Conservation (phyloP, 2,797 vertebrate species). For the Macropodus opercularis region DNA sequence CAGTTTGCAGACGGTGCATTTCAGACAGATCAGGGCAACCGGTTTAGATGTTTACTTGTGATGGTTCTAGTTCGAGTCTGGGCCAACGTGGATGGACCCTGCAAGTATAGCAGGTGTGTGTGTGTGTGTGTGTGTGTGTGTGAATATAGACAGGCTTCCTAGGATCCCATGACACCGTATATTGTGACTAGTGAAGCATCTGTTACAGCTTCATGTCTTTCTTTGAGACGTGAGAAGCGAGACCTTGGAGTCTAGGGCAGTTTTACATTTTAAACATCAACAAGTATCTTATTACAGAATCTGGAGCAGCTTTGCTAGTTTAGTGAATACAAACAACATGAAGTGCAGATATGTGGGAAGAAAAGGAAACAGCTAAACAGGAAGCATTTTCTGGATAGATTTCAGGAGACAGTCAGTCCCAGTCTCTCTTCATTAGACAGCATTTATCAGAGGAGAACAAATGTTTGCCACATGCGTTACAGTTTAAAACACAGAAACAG, state of each 20-base stretch:
- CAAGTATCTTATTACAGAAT: not conserved
- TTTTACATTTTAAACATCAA: not conserved
- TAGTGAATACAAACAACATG: not conserved
- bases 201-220: slow-evolving; percentile 7
- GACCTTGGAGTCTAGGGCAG: not conserved
- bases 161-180: slow-evolving; percentile 11
- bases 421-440: slow-evolving; percentile 5
- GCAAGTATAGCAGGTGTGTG: no score
- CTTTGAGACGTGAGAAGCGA: not conserved
- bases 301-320: not conserved
- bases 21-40: not conserved
- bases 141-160: slow-evolving; percentile 1
- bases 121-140: not conserved
- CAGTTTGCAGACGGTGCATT: not conserved
- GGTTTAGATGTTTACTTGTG: not conserved
- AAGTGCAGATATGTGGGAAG: slow-evolving; percentile 6
- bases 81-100: no score
- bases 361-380: slow-evolving; percentile 40
- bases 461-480: not conserved
- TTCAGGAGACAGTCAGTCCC: slow-evolving; percentile 3
- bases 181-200: slow-evolving; percentile 1
- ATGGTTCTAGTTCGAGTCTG: no score
- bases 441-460: not conserved
- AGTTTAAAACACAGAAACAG: no score
- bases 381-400: slow-evolving; percentile 25